phyloP scores from a whole-genome alignment of 2,113 vertebrate genomes.

The Brachyhypopomus occidentalis region DNA sequence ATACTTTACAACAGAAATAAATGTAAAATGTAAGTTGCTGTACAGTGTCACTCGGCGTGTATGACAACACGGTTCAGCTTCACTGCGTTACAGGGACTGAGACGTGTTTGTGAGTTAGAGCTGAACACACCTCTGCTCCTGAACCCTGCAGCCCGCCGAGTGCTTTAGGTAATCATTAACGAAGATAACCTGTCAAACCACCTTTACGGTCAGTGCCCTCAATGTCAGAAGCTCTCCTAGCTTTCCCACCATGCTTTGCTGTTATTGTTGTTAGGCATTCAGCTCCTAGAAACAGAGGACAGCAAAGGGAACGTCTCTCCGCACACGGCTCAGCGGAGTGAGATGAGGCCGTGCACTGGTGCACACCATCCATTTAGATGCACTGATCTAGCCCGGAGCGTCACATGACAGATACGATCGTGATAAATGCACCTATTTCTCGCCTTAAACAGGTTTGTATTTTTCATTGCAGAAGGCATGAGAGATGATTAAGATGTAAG shows the following conservation, averaged over 20 bases:
- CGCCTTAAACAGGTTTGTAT: slow-evolving; percentile 6
- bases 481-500: slow-evolving; percentile 54
- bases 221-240: slow-evolving; percentile 30
- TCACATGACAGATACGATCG: not conserved
- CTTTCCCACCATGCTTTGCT: not conserved
- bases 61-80: not conserved
- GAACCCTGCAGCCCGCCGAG: not conserved
- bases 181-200: slow-evolving; percentile 37
- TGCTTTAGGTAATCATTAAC: slow-evolving; percentile 63
- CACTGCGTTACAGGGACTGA: not conserved
- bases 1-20: not conserved
- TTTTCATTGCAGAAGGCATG: slow-evolving; percentile 27
- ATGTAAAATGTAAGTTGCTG: too few relatives aligned
- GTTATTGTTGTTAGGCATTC: not conserved
- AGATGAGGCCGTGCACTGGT: not conserved
- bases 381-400: not conserved
- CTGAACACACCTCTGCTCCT: not conserved
- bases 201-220: slow-evolving; percentile 56
- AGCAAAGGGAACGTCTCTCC: not conserved
- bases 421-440: not conserved
- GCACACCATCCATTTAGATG: too few relatives aligned
- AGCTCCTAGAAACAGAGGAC: not conserved
- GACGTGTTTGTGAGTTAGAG: not conserved
- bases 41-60: not conserved
- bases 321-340: not conserved